These are phyloP conservation scores for Noctua fimbriata DNA, from an alignment of 2,888 invertebrate genomes.

Conservation along the genomic window DNA sequence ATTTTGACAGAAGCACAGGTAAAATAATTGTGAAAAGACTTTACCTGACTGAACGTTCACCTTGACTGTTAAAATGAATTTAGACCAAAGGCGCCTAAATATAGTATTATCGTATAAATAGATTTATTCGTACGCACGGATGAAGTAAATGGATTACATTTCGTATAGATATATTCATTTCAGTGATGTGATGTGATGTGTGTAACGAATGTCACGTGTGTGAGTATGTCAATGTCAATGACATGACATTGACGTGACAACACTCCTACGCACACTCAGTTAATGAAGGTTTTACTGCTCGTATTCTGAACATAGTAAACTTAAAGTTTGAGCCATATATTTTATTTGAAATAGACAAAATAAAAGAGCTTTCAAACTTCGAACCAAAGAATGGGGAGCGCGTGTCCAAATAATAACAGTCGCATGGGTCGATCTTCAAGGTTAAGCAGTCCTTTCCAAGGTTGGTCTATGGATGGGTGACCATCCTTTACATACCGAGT, in stretches of 20 bases:
- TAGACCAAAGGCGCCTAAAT: background rate
- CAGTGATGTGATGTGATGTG: background rate
- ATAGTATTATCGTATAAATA: conserved; percentile 17
- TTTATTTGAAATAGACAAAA: background rate
- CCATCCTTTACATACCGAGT: background rate
- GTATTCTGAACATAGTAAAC: background rate
- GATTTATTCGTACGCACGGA: conserved; percentile 3
- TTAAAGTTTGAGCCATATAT: background rate
- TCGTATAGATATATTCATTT: conserved; percentile 21
- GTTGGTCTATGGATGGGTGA: background rate
- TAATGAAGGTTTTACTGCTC: background rate
- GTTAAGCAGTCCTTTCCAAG: background rate
- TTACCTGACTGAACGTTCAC: conserved; percentile 19
- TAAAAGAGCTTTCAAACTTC: background rate
- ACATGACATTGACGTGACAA: background rate
- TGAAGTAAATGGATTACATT: conserved; percentile 8
- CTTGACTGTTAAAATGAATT: conserved; percentile 32
- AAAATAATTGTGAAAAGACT: background rate
- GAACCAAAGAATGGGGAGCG: background rate
- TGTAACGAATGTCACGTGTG: background rate
- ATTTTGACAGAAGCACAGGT: background rate
- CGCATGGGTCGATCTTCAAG: background rate
- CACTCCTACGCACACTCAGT: background rate
- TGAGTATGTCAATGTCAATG: background rate
- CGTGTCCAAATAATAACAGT: too few species aligned